Conservation (phyloP, 2,888 invertebrate genomes). For the Xylocampa areola region DNA sequence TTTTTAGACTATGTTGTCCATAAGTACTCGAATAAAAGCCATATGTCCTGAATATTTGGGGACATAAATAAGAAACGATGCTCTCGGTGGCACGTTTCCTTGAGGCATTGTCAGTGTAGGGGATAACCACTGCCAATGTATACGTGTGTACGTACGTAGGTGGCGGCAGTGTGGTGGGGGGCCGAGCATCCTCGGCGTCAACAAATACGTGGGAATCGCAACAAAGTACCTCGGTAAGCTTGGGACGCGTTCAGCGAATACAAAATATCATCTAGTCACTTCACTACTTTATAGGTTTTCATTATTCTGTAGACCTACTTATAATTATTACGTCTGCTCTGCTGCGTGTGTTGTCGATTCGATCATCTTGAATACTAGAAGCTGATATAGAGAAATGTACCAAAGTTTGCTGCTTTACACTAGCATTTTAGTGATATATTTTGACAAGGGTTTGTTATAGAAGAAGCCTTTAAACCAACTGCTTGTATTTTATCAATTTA, state of each 20-base stretch:
- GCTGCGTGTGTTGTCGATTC: conserved; percentile 88
- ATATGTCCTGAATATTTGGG: conserved; percentile 20
- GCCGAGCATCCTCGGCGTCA: conserved; percentile 79
- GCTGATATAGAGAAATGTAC: conserved; percentile 85
- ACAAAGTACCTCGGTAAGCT: conserved; percentile 86
- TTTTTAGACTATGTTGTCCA: conserved; percentile 18
- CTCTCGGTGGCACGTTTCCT: conserved; percentile 34
- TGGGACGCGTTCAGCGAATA: conserved; percentile 79
- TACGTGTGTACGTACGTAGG: conserved; percentile 87
- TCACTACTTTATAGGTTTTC: conserved; percentile 84
- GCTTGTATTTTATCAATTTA: conserved; percentile 1
- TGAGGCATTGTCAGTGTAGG: conserved; percentile 60
- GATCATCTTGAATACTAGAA: conserved; percentile 84
- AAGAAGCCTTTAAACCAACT: background rate
- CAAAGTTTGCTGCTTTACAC: conserved; percentile 61
- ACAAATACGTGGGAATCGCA: conserved; percentile 83
- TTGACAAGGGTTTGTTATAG: conserved; percentile 1
- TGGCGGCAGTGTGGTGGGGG: conserved; percentile 85
- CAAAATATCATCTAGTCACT: conserved; percentile 78
- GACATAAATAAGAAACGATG: conserved; percentile 31
- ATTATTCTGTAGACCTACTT: conserved; percentile 86
- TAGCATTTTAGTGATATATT: conserved; percentile 18
- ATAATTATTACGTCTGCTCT: conserved; percentile 86
- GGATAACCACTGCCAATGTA: conserved; percentile 73
- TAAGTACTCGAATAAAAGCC: conserved; percentile 14